Evolutionary conservation across 2,113 vertebrate species (phyloP).

Genomic region (Dipodomys ordii): DNA sequence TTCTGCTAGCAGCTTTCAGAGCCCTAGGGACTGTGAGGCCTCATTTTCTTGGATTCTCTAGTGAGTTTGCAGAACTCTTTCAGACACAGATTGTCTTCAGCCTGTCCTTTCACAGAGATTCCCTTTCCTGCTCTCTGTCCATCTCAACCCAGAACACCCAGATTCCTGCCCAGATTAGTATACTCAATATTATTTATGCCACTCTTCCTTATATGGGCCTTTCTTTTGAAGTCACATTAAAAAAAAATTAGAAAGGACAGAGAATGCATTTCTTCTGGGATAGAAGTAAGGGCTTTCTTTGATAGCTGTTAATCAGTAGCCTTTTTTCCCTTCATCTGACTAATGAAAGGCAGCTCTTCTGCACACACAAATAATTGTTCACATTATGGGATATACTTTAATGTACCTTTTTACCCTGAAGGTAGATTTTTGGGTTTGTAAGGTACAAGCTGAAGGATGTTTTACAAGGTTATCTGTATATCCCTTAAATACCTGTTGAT

Average conservation of each 20-base stretch:
- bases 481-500: neutral
- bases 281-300: neutral
- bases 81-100: conserved; percentile 46
- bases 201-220: neutral
- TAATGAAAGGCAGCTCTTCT: neutral
- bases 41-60: conserved; percentile 71
- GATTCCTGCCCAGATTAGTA: neutral
- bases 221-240: neutral
- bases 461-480: neutral
- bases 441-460: neutral
- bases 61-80: conserved; percentile 55
- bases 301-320: neutral
- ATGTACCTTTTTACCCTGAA: neutral
- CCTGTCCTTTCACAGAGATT: conserved; percentile 27
- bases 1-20: conserved; percentile 40
- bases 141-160: conserved; percentile 24
- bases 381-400: neutral
- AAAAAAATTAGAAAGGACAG: neutral
- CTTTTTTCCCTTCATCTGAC: neutral
- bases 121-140: neutral
- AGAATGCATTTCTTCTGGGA: neutral
- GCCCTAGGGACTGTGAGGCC: conserved; percentile 18
- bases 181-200: neutral
- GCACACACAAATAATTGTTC: neutral
- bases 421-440: neutral